Conservation (phyloP, 2,113 vertebrate genomes). For the Neogobius melanostomus region DNA sequence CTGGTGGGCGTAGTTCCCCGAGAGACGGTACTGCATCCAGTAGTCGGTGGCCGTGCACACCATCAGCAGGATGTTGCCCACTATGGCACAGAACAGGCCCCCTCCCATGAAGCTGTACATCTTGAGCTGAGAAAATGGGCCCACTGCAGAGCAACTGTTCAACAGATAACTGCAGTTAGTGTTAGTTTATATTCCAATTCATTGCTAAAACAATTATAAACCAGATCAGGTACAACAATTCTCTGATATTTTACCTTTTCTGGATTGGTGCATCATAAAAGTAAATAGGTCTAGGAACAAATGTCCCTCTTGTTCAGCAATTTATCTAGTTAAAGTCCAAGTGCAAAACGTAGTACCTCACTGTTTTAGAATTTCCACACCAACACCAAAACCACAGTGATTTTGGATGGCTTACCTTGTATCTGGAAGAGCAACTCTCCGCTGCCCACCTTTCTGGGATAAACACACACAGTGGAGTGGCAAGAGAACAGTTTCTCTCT, state of each 20-base stretch:
- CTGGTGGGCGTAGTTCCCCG: conserved; percentile 84
- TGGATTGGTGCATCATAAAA: conserved; percentile 28
- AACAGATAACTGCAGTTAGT: background rate
- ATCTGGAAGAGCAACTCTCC: conserved; percentile 56
- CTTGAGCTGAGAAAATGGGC: conserved; percentile 52
- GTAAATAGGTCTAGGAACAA: conserved; percentile 3
- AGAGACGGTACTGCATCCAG: conserved; percentile 88
- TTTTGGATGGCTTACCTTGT: conserved; percentile 65
- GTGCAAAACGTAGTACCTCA: conserved; percentile 8
- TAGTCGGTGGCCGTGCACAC: conserved; percentile 84
- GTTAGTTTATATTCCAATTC: background rate
- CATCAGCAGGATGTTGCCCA: conserved; percentile 83
- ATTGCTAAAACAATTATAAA: background rate
- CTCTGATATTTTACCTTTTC: conserved; percentile 31
- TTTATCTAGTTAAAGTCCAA: conserved; percentile 8
- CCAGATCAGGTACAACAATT: background rate
- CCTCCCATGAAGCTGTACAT: conserved; percentile 90
- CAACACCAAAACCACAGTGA: conserved; percentile 9
- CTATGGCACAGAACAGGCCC: conserved; percentile 84
- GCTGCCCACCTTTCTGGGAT: conserved; percentile 49
- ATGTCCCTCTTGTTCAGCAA: conserved; percentile 12
- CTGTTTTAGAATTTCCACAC: conserved; percentile 5
- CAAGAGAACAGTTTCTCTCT: conserved; percentile 47
- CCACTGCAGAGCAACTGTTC: conserved; percentile 48
- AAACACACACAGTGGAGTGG: conserved; percentile 50